Base-by-base conservation (phyloP, 2,797 vertebrate genomes). In the Gymnodraco acuticeps region DNA sequence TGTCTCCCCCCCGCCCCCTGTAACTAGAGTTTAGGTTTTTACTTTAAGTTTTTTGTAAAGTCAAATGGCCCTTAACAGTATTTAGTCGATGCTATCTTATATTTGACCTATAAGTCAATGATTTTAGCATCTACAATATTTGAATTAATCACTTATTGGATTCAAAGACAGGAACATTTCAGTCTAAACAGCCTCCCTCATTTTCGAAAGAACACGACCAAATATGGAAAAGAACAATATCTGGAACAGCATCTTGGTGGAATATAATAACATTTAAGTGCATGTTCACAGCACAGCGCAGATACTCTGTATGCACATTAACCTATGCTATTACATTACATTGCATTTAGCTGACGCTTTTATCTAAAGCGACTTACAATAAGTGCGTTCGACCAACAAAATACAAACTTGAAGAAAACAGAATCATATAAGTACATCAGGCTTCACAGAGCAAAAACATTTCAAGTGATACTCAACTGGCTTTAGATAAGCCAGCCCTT, bases 181-280 rank as follows among this genome's bases (percentile, higher is more conserved):
- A 45, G n/a, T 9, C 0, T 11, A 15, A 15, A 38, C 33, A 70
- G 9, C 9, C 11, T 41, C 20, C 47, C n/a, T 66, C 55, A 3
- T 59, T 82, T 54, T 43, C 19, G 7, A 20, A 31, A 60, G 46
- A 73, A 45, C 54, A 33, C 3, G 17, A 51, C 41, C 0, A 31
- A 73, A 78, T 80, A 73, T 70, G 66, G 45, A 64, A 73, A 73
- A 59, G 16, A 1, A 61, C 64, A 19, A 2, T 78, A 50, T 71
- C 55, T 70, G 51, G 5, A 63, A 42, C 3, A 59, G 1, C 27
- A 11, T 19, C n/a, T 53, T 73, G 33, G 2, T 27, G 62, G 10
- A 54, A 45, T 20, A 10, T 10, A 7, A 55, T 54, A 59, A 42
- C 52, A 73, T 33, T 4, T 50, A 20, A 62, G 47, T 27, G 27